Evolutionary conservation across 2,113 vertebrate genomes (phyloP), one percentile per base, ranked within the genome.

Genomic region (Puntigrus tetrazona): DNA sequence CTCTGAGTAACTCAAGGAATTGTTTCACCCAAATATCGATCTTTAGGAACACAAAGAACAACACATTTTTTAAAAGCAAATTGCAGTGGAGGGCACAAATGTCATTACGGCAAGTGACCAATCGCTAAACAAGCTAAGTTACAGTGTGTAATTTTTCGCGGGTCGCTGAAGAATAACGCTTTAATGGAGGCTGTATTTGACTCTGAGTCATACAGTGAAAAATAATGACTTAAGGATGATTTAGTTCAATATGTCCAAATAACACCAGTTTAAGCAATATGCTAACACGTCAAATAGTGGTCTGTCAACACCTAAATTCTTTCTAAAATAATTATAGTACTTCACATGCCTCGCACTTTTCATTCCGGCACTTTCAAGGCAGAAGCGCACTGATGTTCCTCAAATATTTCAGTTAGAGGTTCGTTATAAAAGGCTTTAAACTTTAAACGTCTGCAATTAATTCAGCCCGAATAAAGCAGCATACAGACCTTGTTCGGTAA

Each of bases 11-110:
- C 55, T 50, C 18, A 34, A 52, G 65, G 43, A 81, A 70, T 81
- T 69, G 29, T 70, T 70, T 67, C 41, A 50, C 41, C 65, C 11
- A 81, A 70, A 70, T 70, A 38, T 70, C 38, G 79, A 81, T 81
- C 22, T 34, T 70, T 36, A 38, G 65, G 70, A 81, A 81, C 29
- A 69, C 29, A 36, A 70, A 29, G n/a, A 81, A 69, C 79, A 52
- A 41, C 27, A 65, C 25, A 34, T 18, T 52, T 43, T 63, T 70
- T 79, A 25, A 27, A 50, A 31, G 63, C 11, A 70, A 70, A 81
- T 36, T 81, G 45, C 63, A 67, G 29, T 34, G 79, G 43, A 81
- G 20, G 43, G 43, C 59, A 67, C 52, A 67, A 50, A 50, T 81
- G 63, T 81, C 20, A 55, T 81, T 55, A 55, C 7, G n/a, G 43